A percentile compares a stretch with the other conserved stretches of the same genome.
phyloP scores from a whole-genome alignment of 2,797 vertebrate genomes.

The Danio choprae region DNA sequence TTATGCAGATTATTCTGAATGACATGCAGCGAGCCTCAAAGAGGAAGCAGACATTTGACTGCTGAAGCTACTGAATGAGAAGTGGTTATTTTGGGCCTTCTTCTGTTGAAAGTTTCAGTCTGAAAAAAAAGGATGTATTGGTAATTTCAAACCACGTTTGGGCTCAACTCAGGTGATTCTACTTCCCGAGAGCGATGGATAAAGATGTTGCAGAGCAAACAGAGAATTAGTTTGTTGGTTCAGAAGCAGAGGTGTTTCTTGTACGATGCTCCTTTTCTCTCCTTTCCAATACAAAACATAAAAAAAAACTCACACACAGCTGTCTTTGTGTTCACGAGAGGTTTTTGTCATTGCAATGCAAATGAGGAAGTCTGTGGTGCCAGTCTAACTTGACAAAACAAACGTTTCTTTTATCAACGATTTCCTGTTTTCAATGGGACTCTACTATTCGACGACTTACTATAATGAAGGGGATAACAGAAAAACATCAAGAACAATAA shows the following conservation, averaged over 20 bases:
- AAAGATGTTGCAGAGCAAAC: constrained; percentile 67
- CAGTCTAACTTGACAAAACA: constrained; percentile 72
- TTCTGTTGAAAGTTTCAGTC: constrained; percentile 26
- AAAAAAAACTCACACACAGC: constrained; percentile 68
- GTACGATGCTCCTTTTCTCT: constrained; percentile 59
- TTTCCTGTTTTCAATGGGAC: constrained; percentile 77
- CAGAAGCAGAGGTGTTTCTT: constrained; percentile 80
- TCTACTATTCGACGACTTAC: constrained; percentile 68
- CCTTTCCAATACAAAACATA: constrained; percentile 2
- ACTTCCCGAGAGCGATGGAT: not conserved
- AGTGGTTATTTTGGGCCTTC: constrained; percentile 33
- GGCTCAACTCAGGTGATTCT: not conserved
- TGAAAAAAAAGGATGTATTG: constrained; percentile 38
- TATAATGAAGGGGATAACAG: constrained; percentile 61
- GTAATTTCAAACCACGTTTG: constrained; percentile 12
- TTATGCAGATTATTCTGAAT: constrained; percentile 14
- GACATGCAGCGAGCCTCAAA: constrained; percentile 2
- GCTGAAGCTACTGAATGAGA: constrained; percentile 34
- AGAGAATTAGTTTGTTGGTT: constrained; percentile 76
- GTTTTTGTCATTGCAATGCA: constrained; percentile 78
- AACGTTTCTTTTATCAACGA: constrained; percentile 73
- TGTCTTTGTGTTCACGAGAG: constrained; percentile 80
- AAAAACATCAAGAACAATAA: constrained; percentile 43
- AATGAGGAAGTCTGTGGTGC: constrained; percentile 65
- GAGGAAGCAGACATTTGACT: constrained; percentile 52